Conservation (phyloP, 1,140 invertebrate species). For the Euschistus heros region DNA sequence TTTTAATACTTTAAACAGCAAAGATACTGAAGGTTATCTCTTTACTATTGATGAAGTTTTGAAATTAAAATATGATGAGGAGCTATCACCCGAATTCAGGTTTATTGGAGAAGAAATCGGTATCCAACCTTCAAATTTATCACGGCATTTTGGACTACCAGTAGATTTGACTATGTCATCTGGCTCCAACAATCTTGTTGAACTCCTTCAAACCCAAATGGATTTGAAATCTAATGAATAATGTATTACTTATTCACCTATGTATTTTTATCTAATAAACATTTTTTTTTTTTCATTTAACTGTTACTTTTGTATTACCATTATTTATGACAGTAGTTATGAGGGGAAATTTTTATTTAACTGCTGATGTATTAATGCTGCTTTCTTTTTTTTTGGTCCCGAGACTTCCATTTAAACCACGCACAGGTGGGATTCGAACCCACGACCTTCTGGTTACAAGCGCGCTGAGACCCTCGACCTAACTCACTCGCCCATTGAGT, state of each 20-base stretch:
- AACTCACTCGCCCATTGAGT: too few species aligned
- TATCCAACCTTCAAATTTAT: conserved; percentile 36
- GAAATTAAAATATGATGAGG: conserved; percentile 28
- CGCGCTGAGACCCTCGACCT: too few species aligned
- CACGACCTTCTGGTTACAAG: too few species aligned
- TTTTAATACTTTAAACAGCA: conserved; percentile 46
- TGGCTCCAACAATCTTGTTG: conserved; percentile 7
- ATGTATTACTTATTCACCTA: background rate
- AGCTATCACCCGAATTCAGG: conserved; percentile 38
- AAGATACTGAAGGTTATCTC: conserved; percentile 43
- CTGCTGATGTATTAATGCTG: too few species aligned
- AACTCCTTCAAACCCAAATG: conserved; percentile 22
- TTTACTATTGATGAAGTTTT: conserved; percentile 48
- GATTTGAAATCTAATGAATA: conserved; percentile 20
- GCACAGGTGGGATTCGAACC: too few species aligned
- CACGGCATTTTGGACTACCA: conserved; percentile 23
- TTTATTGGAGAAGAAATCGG: conserved; percentile 41
- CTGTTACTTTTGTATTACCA: too few species aligned
- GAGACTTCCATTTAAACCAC: too few species aligned
- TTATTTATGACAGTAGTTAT: too few species aligned
- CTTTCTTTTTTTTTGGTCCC: too few species aligned
- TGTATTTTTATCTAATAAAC: conserved; percentile 5
- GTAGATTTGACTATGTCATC: conserved; percentile 19
- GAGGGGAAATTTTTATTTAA: too few species aligned
- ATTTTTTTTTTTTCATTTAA: background rate